Evolutionary conservation across 1,140 invertebrate genomes (phyloP).

Genomic region (Eciton burchellii): DNA sequence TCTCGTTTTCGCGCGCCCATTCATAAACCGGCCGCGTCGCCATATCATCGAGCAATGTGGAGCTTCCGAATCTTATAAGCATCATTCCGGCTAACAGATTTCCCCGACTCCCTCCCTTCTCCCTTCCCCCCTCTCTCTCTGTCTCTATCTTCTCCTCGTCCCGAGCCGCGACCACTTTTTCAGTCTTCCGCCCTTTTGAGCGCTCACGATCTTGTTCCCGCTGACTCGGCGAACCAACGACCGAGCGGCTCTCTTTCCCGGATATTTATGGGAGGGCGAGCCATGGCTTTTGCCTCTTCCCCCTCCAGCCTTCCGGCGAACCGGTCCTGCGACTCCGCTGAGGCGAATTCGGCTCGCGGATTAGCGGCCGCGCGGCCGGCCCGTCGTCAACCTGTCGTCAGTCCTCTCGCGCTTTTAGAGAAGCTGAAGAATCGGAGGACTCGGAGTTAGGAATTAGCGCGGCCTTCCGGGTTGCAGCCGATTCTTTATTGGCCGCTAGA

Average conservation of each 20-base stretch:
- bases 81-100: constrained; percentile 68
- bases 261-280: constrained; percentile 36
- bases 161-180: neutral
- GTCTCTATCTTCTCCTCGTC: neutral
- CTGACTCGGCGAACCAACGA: constrained; percentile 41
- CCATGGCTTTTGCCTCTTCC: no score
- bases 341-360: no score
- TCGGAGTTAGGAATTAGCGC: constrained; percentile 38
- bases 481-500: constrained; percentile 56
- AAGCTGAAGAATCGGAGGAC: no score
- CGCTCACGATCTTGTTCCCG: constrained; percentile 62
- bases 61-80: constrained; percentile 64
- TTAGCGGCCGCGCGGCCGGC: no score
- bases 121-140: neutral
- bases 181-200: constrained; percentile 9
- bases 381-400: no score
- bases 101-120: constrained; percentile 37
- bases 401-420: no score
- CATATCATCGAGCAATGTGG: constrained; percentile 62
- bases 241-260: constrained; percentile 7
- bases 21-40: neutral
- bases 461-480: constrained; percentile 2
- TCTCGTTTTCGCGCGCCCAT: constrained; percentile 13
- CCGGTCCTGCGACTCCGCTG: no score
- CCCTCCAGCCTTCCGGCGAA: no score